These are phyloP conservation scores for Hecatera dysodea DNA, from an alignment of 2,888 invertebrate genomes.

Conservation along the genomic window DNA sequence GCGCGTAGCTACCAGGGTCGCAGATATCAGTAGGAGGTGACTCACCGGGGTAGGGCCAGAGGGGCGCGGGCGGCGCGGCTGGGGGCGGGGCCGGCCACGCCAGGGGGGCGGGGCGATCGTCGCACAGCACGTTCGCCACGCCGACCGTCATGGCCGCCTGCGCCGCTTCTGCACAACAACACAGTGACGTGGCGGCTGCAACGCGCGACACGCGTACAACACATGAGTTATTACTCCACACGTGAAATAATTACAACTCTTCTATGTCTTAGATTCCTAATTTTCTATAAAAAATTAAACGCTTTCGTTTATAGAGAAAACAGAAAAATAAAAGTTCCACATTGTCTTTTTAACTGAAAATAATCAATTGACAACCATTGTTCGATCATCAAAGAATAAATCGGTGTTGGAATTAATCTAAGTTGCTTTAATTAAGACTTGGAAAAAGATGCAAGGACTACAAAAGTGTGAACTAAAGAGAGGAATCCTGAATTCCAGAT, in stretches of 20 bases:
- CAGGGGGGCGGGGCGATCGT: constrained; percentile 91
- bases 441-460: background rate
- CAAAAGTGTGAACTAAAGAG: no score
- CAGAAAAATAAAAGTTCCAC: background rate
- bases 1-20: constrained; percentile 90
- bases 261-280: constrained; percentile 7
- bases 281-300: background rate
- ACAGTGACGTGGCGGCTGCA: constrained; percentile 81
- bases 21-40: constrained; percentile 86
- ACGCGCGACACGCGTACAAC: constrained; percentile 72
- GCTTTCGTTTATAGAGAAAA: background rate
- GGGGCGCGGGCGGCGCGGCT: constrained; percentile 92
- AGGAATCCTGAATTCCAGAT: no score
- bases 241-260: constrained; percentile 27
- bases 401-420: background rate
- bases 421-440: background rate
- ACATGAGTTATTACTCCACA: constrained; percentile 39
- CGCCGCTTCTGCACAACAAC: constrained; percentile 90
- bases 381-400: background rate
- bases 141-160: constrained; percentile 93
- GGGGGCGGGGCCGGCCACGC: constrained; percentile 90
- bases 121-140: constrained; percentile 92
- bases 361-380: background rate
- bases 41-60: constrained; percentile 95
- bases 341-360: background rate